phyloP scores from a whole-genome alignment of 2,797 vertebrate genomes.

The Macrochelys suwanniensis region DNA sequence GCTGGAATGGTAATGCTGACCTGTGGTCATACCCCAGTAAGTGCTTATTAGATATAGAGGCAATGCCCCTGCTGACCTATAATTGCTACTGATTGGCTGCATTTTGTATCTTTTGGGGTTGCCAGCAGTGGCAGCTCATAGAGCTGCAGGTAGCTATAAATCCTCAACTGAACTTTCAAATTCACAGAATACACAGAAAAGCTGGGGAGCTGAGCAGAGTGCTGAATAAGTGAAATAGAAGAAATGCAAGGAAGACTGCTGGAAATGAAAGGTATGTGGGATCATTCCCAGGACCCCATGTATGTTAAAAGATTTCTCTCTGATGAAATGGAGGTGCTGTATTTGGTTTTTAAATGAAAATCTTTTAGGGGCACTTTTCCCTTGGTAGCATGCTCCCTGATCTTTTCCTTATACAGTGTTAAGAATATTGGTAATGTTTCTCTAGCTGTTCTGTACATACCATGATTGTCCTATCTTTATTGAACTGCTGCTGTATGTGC shows the following conservation, averaged over 20 bases:
- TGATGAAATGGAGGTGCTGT: not conserved
- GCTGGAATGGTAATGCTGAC: constrained; percentile 39
- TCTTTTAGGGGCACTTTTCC: not conserved
- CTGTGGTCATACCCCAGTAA: not conserved
- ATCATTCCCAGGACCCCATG: not conserved
- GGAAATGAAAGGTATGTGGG: not conserved
- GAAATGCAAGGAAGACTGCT: not conserved
- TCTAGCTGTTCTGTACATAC: constrained; percentile 1
- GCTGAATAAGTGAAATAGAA: not conserved
- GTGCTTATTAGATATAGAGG: constrained; percentile 40
- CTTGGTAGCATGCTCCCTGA: not conserved
- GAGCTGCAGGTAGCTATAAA: not conserved
- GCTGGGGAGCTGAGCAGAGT: not conserved
- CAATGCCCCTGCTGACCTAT: constrained; percentile 44
- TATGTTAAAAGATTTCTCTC: not conserved
- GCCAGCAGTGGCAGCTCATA: constrained; percentile 15
- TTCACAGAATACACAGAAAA: not conserved
- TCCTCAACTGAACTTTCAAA: constrained; percentile 16
- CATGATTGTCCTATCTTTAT: not conserved
- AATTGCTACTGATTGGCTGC: constrained; percentile 39
- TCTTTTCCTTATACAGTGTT: constrained; percentile 39
- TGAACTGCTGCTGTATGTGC: not conserved
- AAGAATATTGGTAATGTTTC: not conserved
- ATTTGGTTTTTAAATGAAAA: constrained; percentile 14
- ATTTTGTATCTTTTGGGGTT: constrained; percentile 26